Evolutionary conservation across 2,113 vertebrate species (phyloP), one percentile per base, ranked within the genome.

Genomic region (Poicephalus meyeri): DNA sequence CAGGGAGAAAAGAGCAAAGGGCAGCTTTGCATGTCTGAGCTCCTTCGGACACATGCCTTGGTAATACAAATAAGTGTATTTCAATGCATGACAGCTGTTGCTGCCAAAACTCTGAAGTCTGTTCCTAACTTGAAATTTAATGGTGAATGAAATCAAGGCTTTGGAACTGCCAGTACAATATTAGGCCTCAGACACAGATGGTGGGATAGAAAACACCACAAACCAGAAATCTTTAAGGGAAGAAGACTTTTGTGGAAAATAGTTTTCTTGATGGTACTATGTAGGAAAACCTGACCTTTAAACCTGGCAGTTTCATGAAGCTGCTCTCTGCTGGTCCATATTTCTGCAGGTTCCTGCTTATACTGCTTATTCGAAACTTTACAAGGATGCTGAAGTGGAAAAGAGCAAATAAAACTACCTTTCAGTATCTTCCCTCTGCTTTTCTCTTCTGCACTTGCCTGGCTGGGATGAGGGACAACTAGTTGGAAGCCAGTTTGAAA

Each of bases 61-160:
- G 25, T 35, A 85, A 68, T 44, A 96, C 53, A 84, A 86, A 80
- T 87, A 87, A 91, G 31, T 95, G 91, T 86, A 92, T 96, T 92
- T 72, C 70, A 23, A 68, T 92, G 73, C 16, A 10, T 65, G 73
- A 78, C 94, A 95, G 95, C 70, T 94, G 89, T 70, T 94, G 82
- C 25, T 91, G 91, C 70, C 35, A 53, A 65, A 93, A 72, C 31
- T 69, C 78, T 70, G 72, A 74, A 91, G 82, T 35, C 41, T 88
- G 73, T 82, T 93, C 39, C 89, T 91, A 87, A 84, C 37, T 33
- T 74, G 91, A 68, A 95, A 95, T 83, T 47, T 92, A 92, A 91
- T 89, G 86, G 77, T 89, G 80, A 87, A 91, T 85, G 80, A 86
- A 96, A 88, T 72, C 44, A 86, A 80, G 53, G 69, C 46, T 68